Evolutionary conservation across 2,888 invertebrate species (phyloP), one percentile per base, ranked within the genome.

Genomic region (Cataglyphis rosenhaueri): DNA sequence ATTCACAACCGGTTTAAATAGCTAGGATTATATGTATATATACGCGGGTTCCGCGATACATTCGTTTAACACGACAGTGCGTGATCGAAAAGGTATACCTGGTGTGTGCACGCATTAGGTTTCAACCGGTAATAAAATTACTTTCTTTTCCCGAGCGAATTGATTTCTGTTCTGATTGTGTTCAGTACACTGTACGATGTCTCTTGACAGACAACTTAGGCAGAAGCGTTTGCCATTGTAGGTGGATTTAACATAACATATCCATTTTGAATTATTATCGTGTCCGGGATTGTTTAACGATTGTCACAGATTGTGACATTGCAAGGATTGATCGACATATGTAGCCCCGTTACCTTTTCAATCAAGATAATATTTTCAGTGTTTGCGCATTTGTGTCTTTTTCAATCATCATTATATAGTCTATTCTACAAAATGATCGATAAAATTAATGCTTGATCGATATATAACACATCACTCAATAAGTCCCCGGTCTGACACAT

Each of bases 71-170:
- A 9, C 52, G 66, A 65, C 3, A 82, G 48, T 81, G 66, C 74
- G 66, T 74, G 62, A 52, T 52, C 44, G 55, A 55, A 12, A n/a
- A 65, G 64, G 21, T 21, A 82, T 78, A 89, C 85, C 86, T 89
- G 25, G 68, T 35, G 74, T 81, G 70, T 75, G 89, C 90, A 89
- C 88, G 93, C 90, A 87, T 94, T 91, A 84, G 91, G 91, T 94
- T 94, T 92, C 92, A 94, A 93, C 93, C 91, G 91, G 93, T 94
- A 94, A 94, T 94, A 88, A 89, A 92, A 94, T 94, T 94, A 94
- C 87, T 90, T 89, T 89, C 87, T 85, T 76, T 87, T 89, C 86
- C 71, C 73, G 75, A 61, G 83, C 84, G 87, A 90, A 91, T 92
- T 89, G 91, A 91, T 92, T 92, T 91, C 91, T 84, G 86, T 82